Evolutionary conservation across 2,113 vertebrate species (phyloP).

Genomic region (Phoenicopterus ruber): DNA sequence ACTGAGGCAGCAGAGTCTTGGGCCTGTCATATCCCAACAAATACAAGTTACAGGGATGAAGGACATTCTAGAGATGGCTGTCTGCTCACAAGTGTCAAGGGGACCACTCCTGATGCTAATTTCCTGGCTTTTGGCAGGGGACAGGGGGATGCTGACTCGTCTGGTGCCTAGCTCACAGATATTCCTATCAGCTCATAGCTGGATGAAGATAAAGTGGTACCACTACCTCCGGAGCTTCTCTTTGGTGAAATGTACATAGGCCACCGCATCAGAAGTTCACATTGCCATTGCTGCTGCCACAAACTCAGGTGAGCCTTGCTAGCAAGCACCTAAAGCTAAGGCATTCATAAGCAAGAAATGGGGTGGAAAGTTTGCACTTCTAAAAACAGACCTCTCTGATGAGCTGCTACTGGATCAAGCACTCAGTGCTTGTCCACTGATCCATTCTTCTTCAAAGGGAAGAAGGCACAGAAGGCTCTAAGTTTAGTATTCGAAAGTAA

Average conservation of each 20-base stretch:
- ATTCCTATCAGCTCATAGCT: background rate
- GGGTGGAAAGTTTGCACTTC: too few species aligned
- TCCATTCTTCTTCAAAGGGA: accelerated
- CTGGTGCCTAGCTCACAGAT: background rate
- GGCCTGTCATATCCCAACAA: background rate
- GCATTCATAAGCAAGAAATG: background rate
- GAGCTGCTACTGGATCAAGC: background rate
- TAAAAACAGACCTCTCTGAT: background rate
- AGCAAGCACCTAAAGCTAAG: background rate
- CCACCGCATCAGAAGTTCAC: background rate
- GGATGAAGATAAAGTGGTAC: background rate
- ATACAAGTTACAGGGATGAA: background rate
- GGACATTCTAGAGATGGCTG: background rate
- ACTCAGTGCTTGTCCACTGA: background rate
- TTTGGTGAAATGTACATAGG: background rate
- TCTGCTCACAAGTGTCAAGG: background rate
- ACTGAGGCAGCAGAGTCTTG: background rate
- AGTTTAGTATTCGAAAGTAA: background rate
- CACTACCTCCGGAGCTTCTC: background rate
- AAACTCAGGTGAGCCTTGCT: background rate
- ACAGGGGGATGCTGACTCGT: background rate
- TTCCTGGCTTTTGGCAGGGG: background rate
- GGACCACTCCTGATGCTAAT: background rate
- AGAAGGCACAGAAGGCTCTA: background rate
- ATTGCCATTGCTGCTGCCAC: background rate